Evolutionary conservation across 1,140 invertebrate species (phyloP).

Genomic region (Gryllus bimaculatus): DNA sequence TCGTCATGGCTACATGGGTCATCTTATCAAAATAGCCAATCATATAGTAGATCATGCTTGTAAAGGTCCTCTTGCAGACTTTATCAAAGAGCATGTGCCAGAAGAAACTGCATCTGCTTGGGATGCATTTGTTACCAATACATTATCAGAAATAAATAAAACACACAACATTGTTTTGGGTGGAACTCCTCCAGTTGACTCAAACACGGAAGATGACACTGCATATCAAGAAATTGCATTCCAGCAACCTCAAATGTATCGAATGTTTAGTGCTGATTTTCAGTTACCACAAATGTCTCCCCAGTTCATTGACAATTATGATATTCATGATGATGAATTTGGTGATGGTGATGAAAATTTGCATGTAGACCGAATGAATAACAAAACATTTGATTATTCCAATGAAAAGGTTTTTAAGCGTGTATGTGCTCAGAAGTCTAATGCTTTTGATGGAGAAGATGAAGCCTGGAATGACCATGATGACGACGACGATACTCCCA

Average conservation of each 20-base stretch:
- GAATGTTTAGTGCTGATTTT: slow-evolving; percentile 37
- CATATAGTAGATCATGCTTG: slow-evolving; percentile 42
- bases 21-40: slow-evolving; percentile 63
- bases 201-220: slow-evolving; percentile 44
- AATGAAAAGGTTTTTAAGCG: slow-evolving; percentile 46
- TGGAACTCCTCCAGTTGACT: slow-evolving; percentile 34
- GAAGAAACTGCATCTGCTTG: slow-evolving; percentile 45
- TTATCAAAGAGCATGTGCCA: slow-evolving; percentile 44
- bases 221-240: slow-evolving; percentile 42
- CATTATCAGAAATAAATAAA: slow-evolving; percentile 50
- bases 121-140: slow-evolving; percentile 46
- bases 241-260: slow-evolving; percentile 41
- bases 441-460: slow-evolving; percentile 42
- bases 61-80: slow-evolving; percentile 34
- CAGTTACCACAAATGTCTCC: slow-evolving; percentile 49
- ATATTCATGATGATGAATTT: slow-evolving; percentile 56
- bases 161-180: slow-evolving; percentile 45
- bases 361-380: slow-evolving; percentile 41
- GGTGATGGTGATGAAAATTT: slow-evolving; percentile 52
- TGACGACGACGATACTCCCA: slow-evolving; percentile 24
- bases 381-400: slow-evolving; percentile 42
- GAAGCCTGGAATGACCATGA: slow-evolving; percentile 42
- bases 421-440: slow-evolving; percentile 39
- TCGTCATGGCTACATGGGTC: slow-evolving; percentile 64
- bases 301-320: slow-evolving; percentile 52